phyloP scores from a whole-genome alignment of 2,113 vertebrate species.

The Cynocephalus volans region DNA sequence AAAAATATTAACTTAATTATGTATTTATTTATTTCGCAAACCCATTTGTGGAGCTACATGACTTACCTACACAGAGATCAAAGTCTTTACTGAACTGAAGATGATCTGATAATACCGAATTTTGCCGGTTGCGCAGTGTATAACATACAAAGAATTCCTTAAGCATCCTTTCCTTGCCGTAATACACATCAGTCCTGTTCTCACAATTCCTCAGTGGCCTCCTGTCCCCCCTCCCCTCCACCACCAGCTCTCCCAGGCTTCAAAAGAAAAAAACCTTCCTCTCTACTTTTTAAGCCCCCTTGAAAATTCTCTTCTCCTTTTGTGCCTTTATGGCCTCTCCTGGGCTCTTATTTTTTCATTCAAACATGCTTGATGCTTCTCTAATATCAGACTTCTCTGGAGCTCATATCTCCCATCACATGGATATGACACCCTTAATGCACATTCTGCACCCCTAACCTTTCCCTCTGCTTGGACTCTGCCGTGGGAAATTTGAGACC shows the following conservation, averaged over 20 bases:
- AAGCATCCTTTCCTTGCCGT: not conserved
- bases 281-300: not conserved
- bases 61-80: not conserved
- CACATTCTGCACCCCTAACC: no score
- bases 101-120: not conserved
- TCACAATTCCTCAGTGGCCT: slow-evolving; percentile 59
- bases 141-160: not conserved
- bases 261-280: not conserved
- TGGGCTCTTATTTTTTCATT: no score
- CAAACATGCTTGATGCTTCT: no score
- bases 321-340: not conserved
- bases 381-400: no score
- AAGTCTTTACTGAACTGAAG: slow-evolving; percentile 8
- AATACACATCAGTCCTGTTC: not conserved
- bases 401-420: no score
- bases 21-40: slow-evolving; percentile 18
- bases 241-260: no score
- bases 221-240: not conserved
- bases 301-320: not conserved
- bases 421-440: no score
- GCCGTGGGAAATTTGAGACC: no score
- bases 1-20: not conserved
- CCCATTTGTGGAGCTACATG: not conserved
- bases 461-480: no score
- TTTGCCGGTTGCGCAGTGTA: not conserved